These are phyloP conservation scores for Leucosticte australis DNA, from an alignment of 2,113 vertebrate genomes.

Conservation along the genomic window DNA sequence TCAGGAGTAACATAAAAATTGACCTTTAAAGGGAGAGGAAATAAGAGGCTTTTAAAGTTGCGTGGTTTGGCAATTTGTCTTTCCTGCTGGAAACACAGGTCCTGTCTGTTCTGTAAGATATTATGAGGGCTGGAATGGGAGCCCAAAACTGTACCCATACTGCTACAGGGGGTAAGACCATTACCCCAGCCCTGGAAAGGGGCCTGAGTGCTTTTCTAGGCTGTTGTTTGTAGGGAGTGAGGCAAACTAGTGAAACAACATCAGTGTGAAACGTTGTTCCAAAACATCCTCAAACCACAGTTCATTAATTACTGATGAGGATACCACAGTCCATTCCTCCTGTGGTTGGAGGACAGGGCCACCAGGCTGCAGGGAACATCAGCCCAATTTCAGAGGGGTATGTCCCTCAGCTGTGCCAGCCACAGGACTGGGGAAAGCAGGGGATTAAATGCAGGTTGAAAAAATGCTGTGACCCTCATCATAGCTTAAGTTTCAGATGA, in stretches of 20 bases:
- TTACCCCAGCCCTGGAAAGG: background rate
- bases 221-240: background rate
- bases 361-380: background rate
- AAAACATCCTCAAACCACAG: background rate
- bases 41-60: background rate
- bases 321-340: background rate
- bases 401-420: background rate
- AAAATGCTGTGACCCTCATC: background rate
- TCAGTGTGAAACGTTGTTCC: background rate
- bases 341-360: background rate
- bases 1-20: background rate
- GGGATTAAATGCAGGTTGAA: background rate
- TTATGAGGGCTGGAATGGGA: background rate
- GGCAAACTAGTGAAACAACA: background rate
- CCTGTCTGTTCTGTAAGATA: background rate
- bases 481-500: background rate
- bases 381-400: background rate
- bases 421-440: background rate
- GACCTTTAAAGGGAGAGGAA: slow-evolving; percentile 16
- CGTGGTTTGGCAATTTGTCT: background rate
- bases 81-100: background rate
- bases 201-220: background rate
- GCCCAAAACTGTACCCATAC: background rate
- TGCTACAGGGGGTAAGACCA: background rate
- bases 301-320: slow-evolving; percentile 4